phyloP scores from a whole-genome alignment of 2,888 invertebrate genomes.

The Protodeltote pygarga region DNA sequence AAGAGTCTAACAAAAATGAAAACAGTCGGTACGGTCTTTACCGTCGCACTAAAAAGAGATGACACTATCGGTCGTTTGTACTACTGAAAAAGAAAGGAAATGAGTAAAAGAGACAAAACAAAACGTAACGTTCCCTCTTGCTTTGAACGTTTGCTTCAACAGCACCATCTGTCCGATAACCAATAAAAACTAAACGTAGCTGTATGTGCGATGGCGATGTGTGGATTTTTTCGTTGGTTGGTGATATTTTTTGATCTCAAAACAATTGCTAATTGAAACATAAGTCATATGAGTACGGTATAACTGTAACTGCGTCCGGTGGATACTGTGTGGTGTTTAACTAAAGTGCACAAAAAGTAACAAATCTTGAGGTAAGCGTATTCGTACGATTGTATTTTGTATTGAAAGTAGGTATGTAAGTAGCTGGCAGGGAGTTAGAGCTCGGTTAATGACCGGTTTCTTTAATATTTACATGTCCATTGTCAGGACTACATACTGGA shows the following conservation, averaged over 20 bases:
- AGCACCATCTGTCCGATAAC: conserved; percentile 52
- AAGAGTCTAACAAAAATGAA: conserved; percentile 24
- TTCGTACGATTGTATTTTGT: conserved; percentile 76
- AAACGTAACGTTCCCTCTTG: neutral
- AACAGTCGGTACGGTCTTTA: conserved; percentile 7
- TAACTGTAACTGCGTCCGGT: conserved; percentile 21
- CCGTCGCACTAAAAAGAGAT: conserved; percentile 14
- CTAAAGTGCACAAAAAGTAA: conserved; percentile 39
- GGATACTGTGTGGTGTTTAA: conserved; percentile 29
- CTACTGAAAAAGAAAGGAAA: conserved; percentile 14
- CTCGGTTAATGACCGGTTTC: conserved; percentile 79
- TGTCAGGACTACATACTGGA: conserved; percentile 49
- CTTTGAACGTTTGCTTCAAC: conserved; percentile 6
- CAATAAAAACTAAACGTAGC: conserved; percentile 45
- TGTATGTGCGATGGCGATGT: conserved; percentile 71
- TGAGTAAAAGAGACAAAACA: conserved; percentile 27
- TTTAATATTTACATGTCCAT: conserved; percentile 62
- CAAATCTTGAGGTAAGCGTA: conserved; percentile 75
- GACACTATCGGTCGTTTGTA: neutral
- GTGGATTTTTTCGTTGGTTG: conserved; percentile 70
- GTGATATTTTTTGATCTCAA: conserved; percentile 62
- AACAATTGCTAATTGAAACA: conserved; percentile 44
- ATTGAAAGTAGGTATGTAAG: conserved; percentile 76
- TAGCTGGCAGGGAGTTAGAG: conserved; percentile 65
- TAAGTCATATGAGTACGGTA: conserved; percentile 39